Conservation (phyloP, 2,888 invertebrate genomes). For the Epiblema foenella region DNA sequence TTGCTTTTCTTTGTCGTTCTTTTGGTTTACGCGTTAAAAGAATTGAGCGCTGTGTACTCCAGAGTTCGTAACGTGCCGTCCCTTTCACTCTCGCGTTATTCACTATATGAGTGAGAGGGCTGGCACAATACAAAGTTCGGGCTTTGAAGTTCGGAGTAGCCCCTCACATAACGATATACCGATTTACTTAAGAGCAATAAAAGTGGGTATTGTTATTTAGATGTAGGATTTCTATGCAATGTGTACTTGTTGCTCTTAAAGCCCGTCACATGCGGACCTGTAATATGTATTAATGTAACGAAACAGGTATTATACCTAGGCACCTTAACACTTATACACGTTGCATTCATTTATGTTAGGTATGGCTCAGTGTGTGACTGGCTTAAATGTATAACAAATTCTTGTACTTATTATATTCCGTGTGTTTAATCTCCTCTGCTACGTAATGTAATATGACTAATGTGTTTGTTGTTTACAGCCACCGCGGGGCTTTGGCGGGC, state of each 20-base stretch:
- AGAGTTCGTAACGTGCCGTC: no score
- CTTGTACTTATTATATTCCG: neutral
- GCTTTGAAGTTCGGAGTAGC: no score
- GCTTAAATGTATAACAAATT: neutral
- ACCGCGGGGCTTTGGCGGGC: slow-evolving; percentile 79
- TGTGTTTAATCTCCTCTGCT: neutral
- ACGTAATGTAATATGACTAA: neutral
- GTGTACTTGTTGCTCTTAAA: neutral
- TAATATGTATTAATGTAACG: no score
- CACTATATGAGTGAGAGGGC: no score
- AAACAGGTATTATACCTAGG: no score
- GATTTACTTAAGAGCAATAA: neutral
- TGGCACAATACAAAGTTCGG: no score
- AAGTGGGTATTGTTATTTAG: neutral
- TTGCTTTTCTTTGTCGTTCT: slow-evolving; percentile 1
- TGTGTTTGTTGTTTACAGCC: slow-evolving; percentile 62
- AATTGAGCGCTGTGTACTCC: neutral
- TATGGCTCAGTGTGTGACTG: neutral
- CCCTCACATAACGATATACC: no score
- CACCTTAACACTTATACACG: no score
- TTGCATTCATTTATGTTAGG: no score
- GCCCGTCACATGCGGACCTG: no score
- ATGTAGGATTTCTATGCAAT: neutral
- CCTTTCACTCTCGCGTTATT: no score
- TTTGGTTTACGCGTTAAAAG: slow-evolving; percentile 6